Base-by-base conservation (phyloP, 1,140 invertebrate species). In the Rhizoglyphus robini region DNA sequence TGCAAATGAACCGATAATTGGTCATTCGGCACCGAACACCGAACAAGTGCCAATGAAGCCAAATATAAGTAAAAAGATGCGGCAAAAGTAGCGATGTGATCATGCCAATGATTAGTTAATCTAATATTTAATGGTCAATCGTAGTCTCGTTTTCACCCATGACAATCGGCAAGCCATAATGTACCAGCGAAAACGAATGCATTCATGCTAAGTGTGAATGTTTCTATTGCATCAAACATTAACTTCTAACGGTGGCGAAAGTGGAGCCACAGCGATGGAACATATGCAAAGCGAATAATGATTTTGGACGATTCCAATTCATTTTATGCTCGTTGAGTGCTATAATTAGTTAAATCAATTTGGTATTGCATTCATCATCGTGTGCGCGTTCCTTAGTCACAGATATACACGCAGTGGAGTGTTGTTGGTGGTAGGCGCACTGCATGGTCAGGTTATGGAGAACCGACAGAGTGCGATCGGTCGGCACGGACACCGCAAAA, bases 321-420 rank as follows among this genome's bases (percentile, higher is more conserved):
- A 60, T 60, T 60, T 60, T 60, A 29, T 32, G 15, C 11, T n/a
- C 2, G 18, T 60, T 34, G 2, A 34, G 58, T 29, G 58, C 36
- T 60, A 46, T 60, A 60, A 60, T 60, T 60, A 60, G 58, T 60
- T 60, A 60, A 60, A 60, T 60, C 58, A 60, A 60, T 60, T 60
- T 60, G 58, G 58, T 32, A 60, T 15, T 60, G 58, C 58, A 60
- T 60, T 60, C 58, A 60, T 60, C 58, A 60, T 60, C 58, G 27
- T 5, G 51, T 27, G 51, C 51, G 51, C 20, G 8, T 23, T 8
- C 51, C 15, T 15, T 46, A 23, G 15, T 15, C 23, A 23, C 15
- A 15, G 15, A 46, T 46, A 46, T 46, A 46, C 41, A 46, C 15
- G 23, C 15, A 46, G 41, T 15, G 23, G 23, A 23, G 23, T 5